These are phyloP conservation scores for Tethya wilhelma DNA, from an alignment of 37 sponge, comb jelly and placozoan species.

Conservation along the genomic window DNA sequence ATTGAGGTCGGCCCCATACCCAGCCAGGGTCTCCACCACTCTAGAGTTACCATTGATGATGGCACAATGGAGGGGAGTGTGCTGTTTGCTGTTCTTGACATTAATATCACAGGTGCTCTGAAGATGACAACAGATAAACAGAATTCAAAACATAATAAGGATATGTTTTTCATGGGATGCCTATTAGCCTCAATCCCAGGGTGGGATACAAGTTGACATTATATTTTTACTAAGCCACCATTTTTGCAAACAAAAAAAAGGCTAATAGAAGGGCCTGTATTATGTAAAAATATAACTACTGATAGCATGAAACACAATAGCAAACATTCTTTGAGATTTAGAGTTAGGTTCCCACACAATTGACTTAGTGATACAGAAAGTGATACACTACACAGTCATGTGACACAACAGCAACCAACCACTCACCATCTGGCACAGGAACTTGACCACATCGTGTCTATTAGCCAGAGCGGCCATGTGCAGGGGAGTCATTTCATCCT, in stretches of 20 bases:
- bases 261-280: no score
- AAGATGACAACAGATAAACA: background rate
- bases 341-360: background rate
- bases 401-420: background rate
- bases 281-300: no score
- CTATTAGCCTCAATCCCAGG: background rate
- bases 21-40: conserved; percentile 62
- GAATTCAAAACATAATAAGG: background rate
- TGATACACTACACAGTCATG: background rate
- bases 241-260: no score
- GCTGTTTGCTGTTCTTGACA: background rate
- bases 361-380: background rate
- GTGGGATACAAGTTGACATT: no score
- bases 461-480: conserved; percentile 22
- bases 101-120: conserved; percentile 41
- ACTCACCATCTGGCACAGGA: background rate
- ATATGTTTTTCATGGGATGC: background rate
- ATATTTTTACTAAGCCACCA: no score
- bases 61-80: conserved; percentile 56
- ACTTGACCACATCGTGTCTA: background rate
- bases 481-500: conserved; percentile 4
- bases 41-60: conserved; percentile 39
- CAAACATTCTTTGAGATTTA: no score
- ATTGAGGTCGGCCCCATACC: conserved; percentile 58
- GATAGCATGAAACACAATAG: no score